These are phyloP conservation scores for Vulpes lagopus DNA, from an alignment of 2,113 vertebrate species.

Conservation along the genomic window DNA sequence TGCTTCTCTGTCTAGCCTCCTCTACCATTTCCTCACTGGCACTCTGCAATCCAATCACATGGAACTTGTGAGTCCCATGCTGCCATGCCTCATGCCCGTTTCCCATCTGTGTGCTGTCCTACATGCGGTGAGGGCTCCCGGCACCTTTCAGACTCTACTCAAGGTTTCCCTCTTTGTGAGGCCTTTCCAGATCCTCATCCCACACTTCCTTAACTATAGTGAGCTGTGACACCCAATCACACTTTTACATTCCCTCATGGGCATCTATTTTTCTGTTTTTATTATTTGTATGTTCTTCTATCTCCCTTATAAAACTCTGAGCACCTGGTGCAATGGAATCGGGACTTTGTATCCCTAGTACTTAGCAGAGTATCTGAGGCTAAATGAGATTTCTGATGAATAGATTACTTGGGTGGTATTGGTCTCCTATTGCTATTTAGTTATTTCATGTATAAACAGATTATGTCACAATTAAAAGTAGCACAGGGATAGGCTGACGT, in stretches of 20 bases:
- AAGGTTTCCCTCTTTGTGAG: not conserved
- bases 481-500: too few species aligned
- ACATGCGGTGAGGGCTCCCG: not conserved
- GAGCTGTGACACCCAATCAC: not conserved
- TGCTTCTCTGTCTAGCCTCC: not conserved
- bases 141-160: not conserved
- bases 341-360: not conserved
- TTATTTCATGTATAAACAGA: not conserved
- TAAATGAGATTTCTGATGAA: slow-evolving; percentile 16
- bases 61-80: not conserved
- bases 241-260: not conserved
- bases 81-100: not conserved
- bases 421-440: not conserved
- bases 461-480: not conserved
- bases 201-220: not conserved
- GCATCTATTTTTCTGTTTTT: slow-evolving; percentile 27
- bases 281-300: not conserved
- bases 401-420: not conserved
- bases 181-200: not conserved
- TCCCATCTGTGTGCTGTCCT: not conserved
- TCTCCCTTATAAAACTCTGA: not conserved
- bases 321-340: not conserved
- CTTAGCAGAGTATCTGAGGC: not conserved
- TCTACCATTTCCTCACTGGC: not conserved
- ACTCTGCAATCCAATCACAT: not conserved